Evolutionary conservation across 2,888 invertebrate species (phyloP), one percentile per base, ranked within the genome.

Genomic region (Halictus quadricinctus): DNA sequence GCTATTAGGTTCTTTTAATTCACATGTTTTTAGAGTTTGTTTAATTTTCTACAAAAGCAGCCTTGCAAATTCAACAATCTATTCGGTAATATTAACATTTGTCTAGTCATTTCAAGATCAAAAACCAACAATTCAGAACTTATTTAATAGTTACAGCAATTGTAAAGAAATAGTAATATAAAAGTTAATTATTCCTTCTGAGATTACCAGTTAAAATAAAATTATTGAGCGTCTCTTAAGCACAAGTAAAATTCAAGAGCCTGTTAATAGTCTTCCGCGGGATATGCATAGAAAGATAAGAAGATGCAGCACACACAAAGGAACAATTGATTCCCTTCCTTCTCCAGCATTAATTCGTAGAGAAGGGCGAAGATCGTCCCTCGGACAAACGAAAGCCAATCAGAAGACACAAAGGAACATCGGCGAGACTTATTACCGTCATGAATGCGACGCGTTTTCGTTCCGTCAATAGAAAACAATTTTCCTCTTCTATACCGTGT

Each of bases 321-420:
- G 21, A 72, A 46, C 46, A 46, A 72, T 46, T 41, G 25, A 72
- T 72, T 46, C 46, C 43, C n/a, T n/a, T 72, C 18, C 54, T 43
- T 43, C n/a, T 43, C 70, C 5, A n/a, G n/a, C 41, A n/a, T 13
- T 21, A 70, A 70, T 70, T 69, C 43, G n/a, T 43, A 13, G 41
- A 13, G 70, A 48, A 6, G 21, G 29, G 64, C 64, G 15, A 43
- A 72, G 80, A 72, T 60, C 72, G 76, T 48, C n/a, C 41, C 58
- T 46, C 25, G 1, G 72, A 80, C 58, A 72, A 76, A 18, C 36
- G 29, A 13, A 21, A 72, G 36, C 76, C 70, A 76, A 76, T 80
- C 76, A 48, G 1, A 29, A 1, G 15, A 5, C 29, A 76, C 46
- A 58, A 76, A 69, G 12, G 46, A 76, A 29, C 13, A 58, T 10